These are phyloP conservation scores for Pitangus sulphuratus DNA, from an alignment of 2,797 vertebrate species.

Conservation along the genomic window DNA sequence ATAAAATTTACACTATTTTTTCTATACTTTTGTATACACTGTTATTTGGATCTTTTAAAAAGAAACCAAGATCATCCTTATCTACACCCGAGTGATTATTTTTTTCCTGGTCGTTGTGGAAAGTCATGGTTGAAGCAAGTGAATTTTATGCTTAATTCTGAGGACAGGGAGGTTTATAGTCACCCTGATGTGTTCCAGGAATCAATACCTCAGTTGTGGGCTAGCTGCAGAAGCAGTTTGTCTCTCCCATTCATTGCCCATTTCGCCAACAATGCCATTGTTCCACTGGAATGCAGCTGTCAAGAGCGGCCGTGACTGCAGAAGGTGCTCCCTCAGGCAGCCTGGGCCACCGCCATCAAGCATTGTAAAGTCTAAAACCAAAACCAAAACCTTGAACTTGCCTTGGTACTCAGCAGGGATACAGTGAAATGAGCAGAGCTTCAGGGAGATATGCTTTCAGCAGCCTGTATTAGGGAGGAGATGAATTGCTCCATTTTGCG, in stretches of 20 bases:
- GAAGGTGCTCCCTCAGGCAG: conserved; percentile 56
- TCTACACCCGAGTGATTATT: background rate
- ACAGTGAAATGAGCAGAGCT: conserved; percentile 50
- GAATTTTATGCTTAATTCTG: conserved; percentile 24
- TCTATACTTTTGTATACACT: background rate
- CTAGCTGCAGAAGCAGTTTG: conserved; percentile 61
- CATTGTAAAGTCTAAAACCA: conserved; percentile 57
- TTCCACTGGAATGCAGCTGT: conserved; percentile 62
- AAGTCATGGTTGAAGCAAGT: conserved; percentile 19
- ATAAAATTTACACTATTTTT: background rate
- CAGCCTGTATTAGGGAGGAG: conserved; percentile 34
- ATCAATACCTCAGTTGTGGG: conserved; percentile 45
- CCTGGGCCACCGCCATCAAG: conserved; percentile 17
- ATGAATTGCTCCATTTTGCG: conserved; percentile 64
- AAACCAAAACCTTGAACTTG: conserved; percentile 59
- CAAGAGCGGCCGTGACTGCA: conserved; percentile 21
- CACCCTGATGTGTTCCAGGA: conserved; percentile 58
- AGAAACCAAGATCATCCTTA: background rate
- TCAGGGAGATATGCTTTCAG: conserved; percentile 55
- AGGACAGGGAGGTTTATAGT: conserved; percentile 49
- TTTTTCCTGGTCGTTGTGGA: background rate
- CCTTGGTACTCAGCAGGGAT: conserved; percentile 40
- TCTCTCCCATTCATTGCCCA: conserved; percentile 48
- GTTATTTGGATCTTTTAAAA: background rate
- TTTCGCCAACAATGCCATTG: conserved; percentile 60